Percentiles rank a stretch among this genome's conserved stretches.
phyloP scores from a whole-genome alignment of 2,113 vertebrate species.

The Pantherophis guttatus region DNA sequence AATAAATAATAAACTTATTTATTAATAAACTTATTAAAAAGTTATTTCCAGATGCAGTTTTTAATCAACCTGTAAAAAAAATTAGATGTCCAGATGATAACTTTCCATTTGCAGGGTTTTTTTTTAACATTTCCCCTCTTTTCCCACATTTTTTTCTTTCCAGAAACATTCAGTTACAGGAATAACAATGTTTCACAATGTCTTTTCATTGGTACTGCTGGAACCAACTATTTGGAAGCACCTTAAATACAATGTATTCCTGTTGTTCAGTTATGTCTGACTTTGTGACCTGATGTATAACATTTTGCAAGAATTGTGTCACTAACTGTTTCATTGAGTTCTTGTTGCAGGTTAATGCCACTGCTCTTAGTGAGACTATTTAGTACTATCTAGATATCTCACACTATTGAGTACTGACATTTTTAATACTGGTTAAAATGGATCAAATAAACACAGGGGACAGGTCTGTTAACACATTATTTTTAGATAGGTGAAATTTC shows the following conservation, averaged over 20 bases:
- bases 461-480: neutral
- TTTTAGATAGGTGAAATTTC: neutral
- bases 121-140: neutral
- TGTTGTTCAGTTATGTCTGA: neutral
- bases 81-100: neutral
- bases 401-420: neutral
- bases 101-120: neutral
- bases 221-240: neutral
- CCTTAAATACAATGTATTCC: neutral
- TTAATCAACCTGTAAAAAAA: neutral
- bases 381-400: neutral
- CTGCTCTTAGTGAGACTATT: neutral
- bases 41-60: neutral
- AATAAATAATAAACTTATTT: neutral
- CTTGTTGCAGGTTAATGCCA: neutral
- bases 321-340: neutral
- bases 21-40: neutral
- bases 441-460: neutral
- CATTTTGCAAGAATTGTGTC: neutral
- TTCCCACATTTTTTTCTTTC: neutral
- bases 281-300: neutral
- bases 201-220: neutral
- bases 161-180: neutral
- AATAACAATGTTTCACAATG: neutral
- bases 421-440: neutral